Evolutionary conservation across 2,797 vertebrate genomes (phyloP).

Genomic region (Salmo trutta): DNA sequence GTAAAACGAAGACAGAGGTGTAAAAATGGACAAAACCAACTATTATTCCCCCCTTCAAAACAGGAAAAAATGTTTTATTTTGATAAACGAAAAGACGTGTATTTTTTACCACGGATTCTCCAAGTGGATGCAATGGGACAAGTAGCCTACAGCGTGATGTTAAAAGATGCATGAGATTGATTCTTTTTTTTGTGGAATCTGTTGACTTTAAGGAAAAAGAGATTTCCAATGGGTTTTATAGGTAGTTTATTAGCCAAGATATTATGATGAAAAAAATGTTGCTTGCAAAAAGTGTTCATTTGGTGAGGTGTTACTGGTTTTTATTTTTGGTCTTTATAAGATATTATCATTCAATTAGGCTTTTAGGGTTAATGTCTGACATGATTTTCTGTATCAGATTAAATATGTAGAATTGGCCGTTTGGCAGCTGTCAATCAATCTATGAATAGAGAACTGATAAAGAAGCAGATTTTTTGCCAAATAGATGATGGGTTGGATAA

Average conservation of each 20-base stretch:
- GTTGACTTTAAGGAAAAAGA: constrained; percentile 28
- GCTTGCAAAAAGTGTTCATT: constrained; percentile 89
- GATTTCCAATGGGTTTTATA: constrained; percentile 71
- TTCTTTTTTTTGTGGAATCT: constrained; percentile 61
- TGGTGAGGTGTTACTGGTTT: constrained; percentile 79
- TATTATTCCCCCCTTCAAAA: constrained; percentile 72
- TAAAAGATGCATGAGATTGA: constrained; percentile 86
- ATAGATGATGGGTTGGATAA: constrained; percentile 85
- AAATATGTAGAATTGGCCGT: not conserved
- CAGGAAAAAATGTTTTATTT: constrained; percentile 89
- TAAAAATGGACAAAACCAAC: constrained; percentile 83
- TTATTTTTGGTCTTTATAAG: constrained; percentile 79
- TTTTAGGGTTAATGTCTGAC: constrained; percentile 47
- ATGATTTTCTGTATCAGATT: constrained; percentile 1
- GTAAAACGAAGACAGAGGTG: constrained; percentile 86
- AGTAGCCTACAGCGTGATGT: constrained; percentile 63
- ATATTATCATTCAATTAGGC: constrained; percentile 86
- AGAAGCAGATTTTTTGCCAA: constrained; percentile 75
- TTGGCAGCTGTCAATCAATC: constrained; percentile 1
- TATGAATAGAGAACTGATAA: constrained; percentile 84
- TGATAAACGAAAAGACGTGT: constrained; percentile 84
- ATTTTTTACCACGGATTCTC: constrained; percentile 89
- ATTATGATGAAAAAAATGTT: constrained; percentile 75
- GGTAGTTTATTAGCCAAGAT: constrained; percentile 73
- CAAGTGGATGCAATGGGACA: constrained; percentile 77